phyloP scores from a whole-genome alignment of 35 echinoderm and acorn worm species.

The Apostichopus japonicus region DNA sequence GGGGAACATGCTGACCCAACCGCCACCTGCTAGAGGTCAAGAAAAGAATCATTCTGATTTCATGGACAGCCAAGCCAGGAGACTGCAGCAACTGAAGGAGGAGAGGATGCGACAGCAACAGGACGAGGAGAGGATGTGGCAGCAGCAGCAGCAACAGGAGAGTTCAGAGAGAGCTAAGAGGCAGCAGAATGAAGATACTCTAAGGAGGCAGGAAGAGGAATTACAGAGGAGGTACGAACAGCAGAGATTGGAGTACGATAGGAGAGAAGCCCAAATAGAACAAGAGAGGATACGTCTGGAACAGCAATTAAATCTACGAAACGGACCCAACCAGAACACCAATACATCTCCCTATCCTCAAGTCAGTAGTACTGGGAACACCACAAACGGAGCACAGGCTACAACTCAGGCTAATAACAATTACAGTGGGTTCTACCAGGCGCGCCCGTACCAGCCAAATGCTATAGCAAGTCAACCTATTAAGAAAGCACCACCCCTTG shows the following conservation, averaged over 20 bases:
- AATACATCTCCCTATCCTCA: conserved; percentile 29
- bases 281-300: conserved; percentile 88
- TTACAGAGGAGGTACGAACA: conserved; percentile 77
- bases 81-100: conserved; percentile 45
- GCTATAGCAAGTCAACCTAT: neutral
- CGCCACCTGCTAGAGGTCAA: conserved; percentile 28
- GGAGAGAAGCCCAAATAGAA: conserved; percentile 86
- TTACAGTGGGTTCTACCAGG: conserved; percentile 33
- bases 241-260: conserved; percentile 78
- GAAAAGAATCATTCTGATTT: conserved; percentile 43
- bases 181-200: conserved; percentile 14
- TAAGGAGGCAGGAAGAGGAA: conserved; percentile 81
- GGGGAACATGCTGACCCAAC: conserved; percentile 1
- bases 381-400: conserved; percentile 63
- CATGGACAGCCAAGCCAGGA: conserved; percentile 29
- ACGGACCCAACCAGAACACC: conserved; percentile 18
- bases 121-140: conserved; percentile 21
- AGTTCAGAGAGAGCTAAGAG: conserved; percentile 15
- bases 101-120: conserved; percentile 71
- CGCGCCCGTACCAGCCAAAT: neutral
- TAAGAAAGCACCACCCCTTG: neutral
- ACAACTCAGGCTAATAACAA: conserved; percentile 30
- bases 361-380: conserved; percentile 65
- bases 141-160: conserved; percentile 53
- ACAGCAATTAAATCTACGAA: conserved; percentile 61